These are phyloP conservation scores for Coendou prehensilis DNA, from an alignment of 2,797 vertebrate species.

Conservation along the genomic window DNA sequence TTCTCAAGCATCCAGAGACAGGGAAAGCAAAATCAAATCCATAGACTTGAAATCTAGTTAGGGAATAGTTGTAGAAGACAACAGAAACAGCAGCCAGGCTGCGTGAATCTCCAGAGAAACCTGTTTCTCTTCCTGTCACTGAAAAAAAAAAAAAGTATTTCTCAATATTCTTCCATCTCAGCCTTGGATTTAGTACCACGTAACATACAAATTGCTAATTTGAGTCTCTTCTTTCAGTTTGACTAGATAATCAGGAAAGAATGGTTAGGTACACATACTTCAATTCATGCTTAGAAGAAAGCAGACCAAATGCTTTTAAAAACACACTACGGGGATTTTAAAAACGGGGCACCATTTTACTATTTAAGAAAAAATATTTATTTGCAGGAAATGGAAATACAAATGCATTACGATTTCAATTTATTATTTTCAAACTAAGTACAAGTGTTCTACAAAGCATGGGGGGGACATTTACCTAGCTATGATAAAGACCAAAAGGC, in stretches of 20 bases:
- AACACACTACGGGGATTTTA: neutral
- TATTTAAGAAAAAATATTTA: slow-evolving; percentile 92
- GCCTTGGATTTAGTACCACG: neutral
- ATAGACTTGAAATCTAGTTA: slow-evolving; percentile 51
- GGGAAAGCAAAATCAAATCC: neutral
- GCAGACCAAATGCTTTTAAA: slow-evolving; percentile 12
- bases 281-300: neutral
- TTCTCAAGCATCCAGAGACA: neutral
- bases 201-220: neutral
- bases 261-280: neutral
- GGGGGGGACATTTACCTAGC: slow-evolving; percentile 72
- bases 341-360: slow-evolving; percentile 61
- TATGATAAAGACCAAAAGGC: slow-evolving; percentile 78
- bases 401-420: slow-evolving; percentile 87
- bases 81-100: neutral
- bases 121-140: slow-evolving; percentile 40
- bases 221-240: neutral
- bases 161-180: slow-evolving; percentile 22
- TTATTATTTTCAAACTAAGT: slow-evolving; percentile 81
- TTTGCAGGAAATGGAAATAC: slow-evolving; percentile 89
- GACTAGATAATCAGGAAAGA: neutral
- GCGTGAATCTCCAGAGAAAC: neutral
- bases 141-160: slow-evolving; percentile 39
- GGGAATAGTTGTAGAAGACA: slow-evolving; percentile 13
- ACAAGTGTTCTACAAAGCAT: slow-evolving; percentile 87